Evolutionary conservation across 2,797 vertebrate genomes (phyloP), one percentile per base, ranked within the genome.

Genomic region (Erpetoichthys calabaricus): DNA sequence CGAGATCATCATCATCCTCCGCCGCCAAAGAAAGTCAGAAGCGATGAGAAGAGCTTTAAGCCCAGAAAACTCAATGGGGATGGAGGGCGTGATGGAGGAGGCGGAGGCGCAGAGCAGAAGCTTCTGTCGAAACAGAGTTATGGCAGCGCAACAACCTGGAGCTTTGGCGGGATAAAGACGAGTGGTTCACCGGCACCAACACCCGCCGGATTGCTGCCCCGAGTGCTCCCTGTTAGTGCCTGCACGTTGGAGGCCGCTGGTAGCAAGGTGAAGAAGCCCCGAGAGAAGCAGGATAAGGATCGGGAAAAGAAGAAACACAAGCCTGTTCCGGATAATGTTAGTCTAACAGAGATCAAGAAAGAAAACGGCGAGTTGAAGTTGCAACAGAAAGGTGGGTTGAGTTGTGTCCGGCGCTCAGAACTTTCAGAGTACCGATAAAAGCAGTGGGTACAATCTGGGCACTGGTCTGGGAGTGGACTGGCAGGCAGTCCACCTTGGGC

Each of bases 361-460:
- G 90, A 94, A 72, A 97, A 96, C 72, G 94, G 92, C 9, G 89
- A 91, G 62, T 74, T 86, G 77, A 84, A 73, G 71, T 72, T 76
- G 62, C 62, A 67, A 67, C 79, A 79, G 57, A 86, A 86, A 90
- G 90, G 89, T 92, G 86, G 69, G 83, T 25, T 25, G 25, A 62
- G 63, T 64, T 4, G 44, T 44, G 5, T 56, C 56, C 51, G 7
- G 55, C 42, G 25, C 47, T 7, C 47, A 49, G 3, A 3, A 46
- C 3, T 4, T 56, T 2, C 7, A 43, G 4, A 44, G n/a, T 4
- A 9, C 62, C 10, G 10, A 25, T 25, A 25, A 25, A 25, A 25
- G 25, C 25, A 25, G 25, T 25, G 9, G 64, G 60, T 46, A 62
- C 58, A 50, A 56, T 44, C 41, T 45, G 43, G 8, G 5, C 10